Conservation (phyloP, 2,113 vertebrate genomes). For the Pygoscelis adeliae region DNA sequence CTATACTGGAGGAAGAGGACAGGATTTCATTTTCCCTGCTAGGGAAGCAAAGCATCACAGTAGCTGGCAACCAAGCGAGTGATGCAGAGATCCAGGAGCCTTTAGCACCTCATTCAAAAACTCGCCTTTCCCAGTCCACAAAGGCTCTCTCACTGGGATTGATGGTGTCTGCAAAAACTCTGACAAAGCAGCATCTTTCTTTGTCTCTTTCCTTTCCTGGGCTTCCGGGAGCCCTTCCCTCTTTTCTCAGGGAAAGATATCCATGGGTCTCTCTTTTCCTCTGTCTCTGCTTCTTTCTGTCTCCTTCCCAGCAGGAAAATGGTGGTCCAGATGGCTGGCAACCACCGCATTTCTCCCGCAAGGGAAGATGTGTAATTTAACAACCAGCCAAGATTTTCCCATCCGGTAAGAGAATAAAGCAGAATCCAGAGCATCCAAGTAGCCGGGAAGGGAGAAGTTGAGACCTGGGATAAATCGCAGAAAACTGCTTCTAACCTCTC, state of each 20-base stretch:
- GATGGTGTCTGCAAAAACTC: background rate
- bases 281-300: background rate
- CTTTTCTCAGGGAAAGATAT: background rate
- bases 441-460: background rate
- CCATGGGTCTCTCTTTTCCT: background rate
- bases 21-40: background rate
- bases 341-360: background rate
- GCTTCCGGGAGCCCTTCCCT: background rate
- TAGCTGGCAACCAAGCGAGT: background rate
- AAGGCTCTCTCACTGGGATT: background rate
- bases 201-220: background rate
- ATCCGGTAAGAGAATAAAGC: background rate
- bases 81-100: background rate
- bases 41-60: background rate
- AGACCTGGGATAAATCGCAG: background rate
- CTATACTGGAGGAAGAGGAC: background rate
- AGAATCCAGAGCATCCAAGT: background rate
- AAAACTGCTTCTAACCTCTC: background rate
- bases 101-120: background rate
- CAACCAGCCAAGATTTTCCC: background rate
- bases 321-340: background rate
- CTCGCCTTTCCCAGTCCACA: background rate
- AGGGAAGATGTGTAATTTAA: background rate
- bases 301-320: background rate
- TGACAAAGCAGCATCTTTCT: background rate